Base-by-base conservation (phyloP, 1,140 invertebrate genomes). In the Tetragonula clypearis region DNA sequence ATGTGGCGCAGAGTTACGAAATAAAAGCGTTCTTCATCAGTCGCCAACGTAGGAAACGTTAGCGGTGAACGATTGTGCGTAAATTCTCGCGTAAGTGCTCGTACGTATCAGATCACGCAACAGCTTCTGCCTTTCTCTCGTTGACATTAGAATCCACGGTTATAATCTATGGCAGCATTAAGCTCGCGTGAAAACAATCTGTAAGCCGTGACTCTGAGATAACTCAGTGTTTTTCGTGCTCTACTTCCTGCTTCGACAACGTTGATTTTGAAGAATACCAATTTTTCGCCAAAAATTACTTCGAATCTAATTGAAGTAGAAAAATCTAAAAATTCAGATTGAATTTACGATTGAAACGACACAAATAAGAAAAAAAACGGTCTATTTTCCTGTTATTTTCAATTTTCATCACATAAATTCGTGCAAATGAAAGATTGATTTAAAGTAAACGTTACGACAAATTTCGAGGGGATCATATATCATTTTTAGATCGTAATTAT, bases 91-190 rank as follows among this genome's bases (percentile, higher is more conserved):
- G 58, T 71, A 73, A 84, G 53, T 68, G 49, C 73, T 19, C 2
- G n/a, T 49, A 58, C 58, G 58, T 65, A 56, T 77, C 73, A 58
- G 60, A 68, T 88, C 86, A 58, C 30, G 69, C 76, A 80, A 14
- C 66, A 68, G 66, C 78, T 79, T 74, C 86, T 82, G 79, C 79
- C 75, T 88, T 88, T 88, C 68, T 75, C 74, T 17, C 56, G 79
- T 65, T 88, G 82, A 85, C 86, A 88, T 88, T 88, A 87, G 82
- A 79, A 58, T 76, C 69, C 30, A 23, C 82, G 86, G 49, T 85
- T 88, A 88, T 85, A 68, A 82, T 88, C 79, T 85, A 74, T 60
- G 58, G 65, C 58, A 35, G 53, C 74, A 72, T 84, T 79, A 79
- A 35, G 49, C 35, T 62, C 41, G 66, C 55, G 68, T 73, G 58